Base-by-base conservation (phyloP, 2,888 invertebrate species). In the Encarsia formosa region DNA sequence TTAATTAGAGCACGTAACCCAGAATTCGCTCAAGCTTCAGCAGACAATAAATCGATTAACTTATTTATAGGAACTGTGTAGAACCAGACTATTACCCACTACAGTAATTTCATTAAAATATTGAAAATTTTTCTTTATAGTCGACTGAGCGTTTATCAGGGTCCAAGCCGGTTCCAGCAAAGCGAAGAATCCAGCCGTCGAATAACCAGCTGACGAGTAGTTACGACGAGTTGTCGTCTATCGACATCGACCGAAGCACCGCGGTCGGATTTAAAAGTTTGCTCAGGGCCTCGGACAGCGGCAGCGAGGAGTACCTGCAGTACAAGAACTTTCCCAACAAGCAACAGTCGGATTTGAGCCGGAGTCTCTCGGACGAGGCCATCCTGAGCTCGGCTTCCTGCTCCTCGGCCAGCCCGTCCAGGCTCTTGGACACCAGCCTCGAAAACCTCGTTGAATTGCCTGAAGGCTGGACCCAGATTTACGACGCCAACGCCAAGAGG, bases 391-490 rank as follows among this genome's bases (percentile, higher is more conserved):
- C 68, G 2, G 61, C 63, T 15, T 55, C 61, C 4, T 65, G 65
- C 2, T 58, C 64, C 2, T 61, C 61, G 40, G 61, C 61, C 1
- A 65, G 64, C 53, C 64, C 65, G 0, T 54, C 41, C 46, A 57
- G n/a, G 5, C 44, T 37, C n/a, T 48, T 26, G 40, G 56, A 32
- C 52, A 59, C 38, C 59, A 62, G 42, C 49, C 49, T 58, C 8
- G 66, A 65, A 40, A 66, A 63, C 45, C 56, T 59, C 40, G 65
- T 65, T 34, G 59, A 65, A 20, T 53, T 78, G 46, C 77, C 78
- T 4, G 63, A 70, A 1, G 78, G 78, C 8, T 79, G 79, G 79
- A 74, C 68, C 19, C 73, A 76, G 57, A 69, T 70, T 46, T 70
- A 67, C 40, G 73, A 74, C 59, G 56, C 58, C 13, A 66, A 65